Evolutionary conservation across 1,140 invertebrate genomes (phyloP).

Genomic region (Lepidurus apus): DNA sequence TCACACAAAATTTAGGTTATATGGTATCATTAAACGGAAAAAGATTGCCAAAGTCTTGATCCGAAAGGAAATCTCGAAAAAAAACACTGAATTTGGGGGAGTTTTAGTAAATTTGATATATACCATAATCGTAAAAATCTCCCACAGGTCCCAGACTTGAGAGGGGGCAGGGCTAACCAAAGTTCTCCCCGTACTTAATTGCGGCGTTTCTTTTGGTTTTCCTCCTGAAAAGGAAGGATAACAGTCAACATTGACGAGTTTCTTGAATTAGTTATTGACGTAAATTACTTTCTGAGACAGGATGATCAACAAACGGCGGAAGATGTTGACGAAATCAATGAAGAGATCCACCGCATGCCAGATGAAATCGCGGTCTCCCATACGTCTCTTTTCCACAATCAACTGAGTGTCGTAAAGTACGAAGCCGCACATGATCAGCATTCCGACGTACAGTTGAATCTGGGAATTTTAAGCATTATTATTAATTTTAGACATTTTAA

Average conservation of each 20-base stretch:
- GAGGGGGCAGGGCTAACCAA: background rate
- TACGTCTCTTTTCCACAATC: constrained; percentile 85
- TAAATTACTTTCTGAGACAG: constrained; percentile 74
- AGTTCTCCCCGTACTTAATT: background rate
- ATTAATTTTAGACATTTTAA: background rate
- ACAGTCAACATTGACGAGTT: background rate
- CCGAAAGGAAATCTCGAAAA: background rate
- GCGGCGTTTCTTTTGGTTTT: constrained; percentile 27
- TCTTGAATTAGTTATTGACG: background rate
- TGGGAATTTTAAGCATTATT: constrained; percentile 46
- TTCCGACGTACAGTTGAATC: constrained; percentile 77
- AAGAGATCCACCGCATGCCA: constrained; percentile 84
- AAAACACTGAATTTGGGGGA: background rate
- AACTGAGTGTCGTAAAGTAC: constrained; percentile 92
- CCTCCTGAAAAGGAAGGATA: background rate
- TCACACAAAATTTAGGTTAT: no score
- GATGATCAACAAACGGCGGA: constrained; percentile 81
- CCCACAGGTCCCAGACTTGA: background rate
- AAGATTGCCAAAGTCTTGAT: background rate
- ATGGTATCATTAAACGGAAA: background rate
- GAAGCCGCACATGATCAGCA: constrained; percentile 87
- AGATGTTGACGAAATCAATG: constrained; percentile 85
- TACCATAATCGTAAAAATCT: background rate
- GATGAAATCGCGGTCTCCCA: constrained; percentile 87
- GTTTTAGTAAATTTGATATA: background rate